phyloP scores from a whole-genome alignment of 2,113 vertebrate species.

The Elaphurus davidianus region DNA sequence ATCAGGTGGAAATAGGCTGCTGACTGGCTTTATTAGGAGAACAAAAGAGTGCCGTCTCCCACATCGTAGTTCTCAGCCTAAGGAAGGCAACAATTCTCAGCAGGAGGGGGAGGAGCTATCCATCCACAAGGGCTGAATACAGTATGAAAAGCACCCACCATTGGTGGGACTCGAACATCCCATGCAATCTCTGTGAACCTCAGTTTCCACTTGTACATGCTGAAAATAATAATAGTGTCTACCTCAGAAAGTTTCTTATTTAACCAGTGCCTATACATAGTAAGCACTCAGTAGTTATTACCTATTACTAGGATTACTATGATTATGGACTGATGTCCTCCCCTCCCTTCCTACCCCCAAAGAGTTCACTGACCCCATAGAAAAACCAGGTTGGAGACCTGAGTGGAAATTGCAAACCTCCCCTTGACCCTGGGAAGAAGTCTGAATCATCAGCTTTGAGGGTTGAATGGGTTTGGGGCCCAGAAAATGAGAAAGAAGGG shows the following conservation, averaged over 20 bases:
- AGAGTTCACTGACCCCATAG: slow-evolving; percentile 11
- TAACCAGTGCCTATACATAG: not conserved
- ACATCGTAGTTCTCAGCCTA: not conserved
- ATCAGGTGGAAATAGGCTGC: slow-evolving; percentile 30
- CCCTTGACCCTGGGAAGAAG: slow-evolving; percentile 8
- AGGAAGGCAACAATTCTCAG: not conserved
- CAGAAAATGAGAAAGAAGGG: slow-evolving; percentile 4
- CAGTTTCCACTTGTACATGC: not conserved
- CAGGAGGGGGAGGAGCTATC: not conserved
- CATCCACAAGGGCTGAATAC: not conserved
- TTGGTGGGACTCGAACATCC: not conserved
- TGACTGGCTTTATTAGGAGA: slow-evolving; percentile 9
- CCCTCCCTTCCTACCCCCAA: not conserved
- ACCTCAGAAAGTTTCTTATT: slow-evolving; percentile 23
- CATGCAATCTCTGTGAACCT: not conserved
- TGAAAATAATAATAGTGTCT: not conserved
- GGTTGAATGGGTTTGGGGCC: not conserved
- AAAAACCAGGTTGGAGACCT: not conserved
- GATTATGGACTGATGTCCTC: not conserved
- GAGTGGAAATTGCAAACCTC: not conserved
- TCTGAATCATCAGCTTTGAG: slow-evolving; percentile 4
- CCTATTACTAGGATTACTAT: not conserved
- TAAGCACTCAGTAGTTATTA: slow-evolving; percentile 4
- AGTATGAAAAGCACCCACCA: not conserved
- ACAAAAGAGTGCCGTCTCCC: slow-evolving; percentile 26